Evolutionary conservation across 2,113 vertebrate species (phyloP).

Genomic region (Phrynosoma blainvillii): DNA sequence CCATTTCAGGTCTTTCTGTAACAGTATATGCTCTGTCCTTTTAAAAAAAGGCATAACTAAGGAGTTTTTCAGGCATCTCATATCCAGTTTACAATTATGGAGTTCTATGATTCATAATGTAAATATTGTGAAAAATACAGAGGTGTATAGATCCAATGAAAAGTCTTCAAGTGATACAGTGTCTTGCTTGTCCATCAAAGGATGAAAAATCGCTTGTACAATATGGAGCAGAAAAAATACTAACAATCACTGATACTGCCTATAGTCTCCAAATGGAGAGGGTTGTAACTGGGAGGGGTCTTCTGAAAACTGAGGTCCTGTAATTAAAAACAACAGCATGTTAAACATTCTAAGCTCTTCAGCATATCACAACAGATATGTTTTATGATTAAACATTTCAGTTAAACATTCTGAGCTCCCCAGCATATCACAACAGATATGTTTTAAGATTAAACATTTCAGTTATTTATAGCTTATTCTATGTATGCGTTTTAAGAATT

Average conservation of each 20-base stretch:
- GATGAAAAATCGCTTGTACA: neutral
- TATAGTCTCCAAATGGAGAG: conserved; percentile 87
- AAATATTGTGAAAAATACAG: conserved; percentile 43
- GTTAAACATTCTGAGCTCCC: neutral
- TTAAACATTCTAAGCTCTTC: neutral
- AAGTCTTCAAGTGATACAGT: conserved; percentile 11
- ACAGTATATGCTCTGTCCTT: conserved; percentile 52
- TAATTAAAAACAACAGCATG: neutral
- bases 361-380: neutral
- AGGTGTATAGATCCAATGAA: conserved; percentile 37
- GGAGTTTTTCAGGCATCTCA: conserved; percentile 47
- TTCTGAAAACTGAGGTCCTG: conserved; percentile 89
- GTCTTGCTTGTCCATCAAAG: conserved; percentile 24
- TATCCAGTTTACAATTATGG: conserved; percentile 56
- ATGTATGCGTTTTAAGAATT: neutral
- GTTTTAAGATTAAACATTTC: neutral
- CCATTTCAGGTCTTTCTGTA: neutral
- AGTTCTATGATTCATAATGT: conserved; percentile 65
- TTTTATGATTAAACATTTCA: neutral
- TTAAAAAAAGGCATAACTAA: conserved; percentile 46
- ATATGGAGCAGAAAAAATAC: neutral
- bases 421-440: neutral
- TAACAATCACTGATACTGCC: conserved; percentile 87
- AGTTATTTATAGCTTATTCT: neutral
- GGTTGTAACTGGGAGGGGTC: conserved; percentile 84